Evolutionary conservation across 2,888 invertebrate genomes (phyloP), one percentile per base, ranked within the genome.

Genomic region (Drosophila birchii): DNA sequence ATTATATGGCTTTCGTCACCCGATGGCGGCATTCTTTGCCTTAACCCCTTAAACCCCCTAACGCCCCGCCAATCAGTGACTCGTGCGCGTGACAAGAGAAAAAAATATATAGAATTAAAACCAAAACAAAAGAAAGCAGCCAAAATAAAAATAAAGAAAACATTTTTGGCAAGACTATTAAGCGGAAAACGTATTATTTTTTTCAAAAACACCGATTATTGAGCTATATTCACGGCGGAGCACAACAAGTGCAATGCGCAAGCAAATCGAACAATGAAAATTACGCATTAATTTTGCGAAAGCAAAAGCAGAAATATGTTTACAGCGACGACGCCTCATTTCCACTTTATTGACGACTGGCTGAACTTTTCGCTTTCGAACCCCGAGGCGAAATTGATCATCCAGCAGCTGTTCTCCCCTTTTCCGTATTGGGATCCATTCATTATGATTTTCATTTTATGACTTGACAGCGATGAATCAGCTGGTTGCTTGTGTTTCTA

Each of bases 291-390:
- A 71, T 72, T 77, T 78, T 64, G 58, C 38, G 29, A 54, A 53
- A 64, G 63, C 39, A 63, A 49, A 51, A 63, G 45, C 66, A 36
- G 14, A 26, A 51, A 36, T 49, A 70, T 78, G 56, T 75, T 81
- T 67, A 78, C 68, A 71, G 16, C 57, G 32, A 18, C 57, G 49
- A 18, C 57, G 49, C 39, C 34, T 53, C 34, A 69, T 44, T 23
- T 49, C 34, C 49, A 36, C 71, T 63, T 47, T 16, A 47, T 34
- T 60, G 82, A 78, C 88, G 82, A 78, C 88, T 82, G 69, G 72
- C 59, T 88, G 88, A 88, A 88, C 88, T 88, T 83, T 78, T 88
- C 64, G 78, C 83, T 81, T 82, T 82, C 70, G 66, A 49, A 34
- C 60, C 56, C 68, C 34, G 2, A 23, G 68, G 68, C 29, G 7